Evolutionary conservation across 2,797 vertebrate genomes (phyloP).

Genomic region (Microcaecilia unicolor): DNA sequence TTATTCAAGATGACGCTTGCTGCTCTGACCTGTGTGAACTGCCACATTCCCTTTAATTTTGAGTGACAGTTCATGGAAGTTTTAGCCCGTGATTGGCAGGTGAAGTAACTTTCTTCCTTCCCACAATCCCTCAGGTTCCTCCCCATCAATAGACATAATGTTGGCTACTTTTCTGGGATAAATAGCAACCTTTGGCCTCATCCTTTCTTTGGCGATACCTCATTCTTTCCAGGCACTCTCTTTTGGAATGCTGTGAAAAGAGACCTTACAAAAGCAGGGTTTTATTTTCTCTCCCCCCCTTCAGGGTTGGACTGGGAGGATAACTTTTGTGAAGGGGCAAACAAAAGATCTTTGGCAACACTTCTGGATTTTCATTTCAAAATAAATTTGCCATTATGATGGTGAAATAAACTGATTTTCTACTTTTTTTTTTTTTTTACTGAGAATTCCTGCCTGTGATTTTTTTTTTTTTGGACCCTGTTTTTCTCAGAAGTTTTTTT

Average conservation of each 20-base stretch:
- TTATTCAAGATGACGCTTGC: constrained; percentile 48
- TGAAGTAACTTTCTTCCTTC: constrained; percentile 60
- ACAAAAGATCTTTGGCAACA: constrained; percentile 65
- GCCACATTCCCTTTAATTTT: constrained; percentile 63
- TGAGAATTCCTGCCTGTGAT: too few relatives aligned
- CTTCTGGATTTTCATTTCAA: constrained; percentile 57
- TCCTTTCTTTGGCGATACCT: constrained; percentile 60
- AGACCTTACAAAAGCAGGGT: constrained; percentile 44
- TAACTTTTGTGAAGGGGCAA: constrained; percentile 39
- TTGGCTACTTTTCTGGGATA: constrained; percentile 71
- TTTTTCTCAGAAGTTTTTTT: too few relatives aligned
- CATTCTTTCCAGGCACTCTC: constrained; percentile 58
- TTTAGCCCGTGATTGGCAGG: constrained; percentile 61
- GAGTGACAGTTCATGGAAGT: constrained; percentile 75
- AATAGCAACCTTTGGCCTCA: constrained; percentile 71
- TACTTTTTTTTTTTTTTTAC: too few relatives aligned
- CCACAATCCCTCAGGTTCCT: constrained; percentile 69
- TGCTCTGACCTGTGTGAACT: constrained; percentile 56
- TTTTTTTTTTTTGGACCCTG: too few relatives aligned
- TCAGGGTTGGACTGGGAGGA: constrained; percentile 32
- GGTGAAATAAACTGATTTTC: constrained; percentile 55
- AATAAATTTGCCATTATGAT: constrained; percentile 44
- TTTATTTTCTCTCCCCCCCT: neutral
- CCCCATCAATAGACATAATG: constrained; percentile 69
- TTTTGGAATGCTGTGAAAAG: constrained; percentile 55